phyloP scores from a whole-genome alignment of 1,140 invertebrate genomes.

The Panagrolaimus sp. region DNA sequence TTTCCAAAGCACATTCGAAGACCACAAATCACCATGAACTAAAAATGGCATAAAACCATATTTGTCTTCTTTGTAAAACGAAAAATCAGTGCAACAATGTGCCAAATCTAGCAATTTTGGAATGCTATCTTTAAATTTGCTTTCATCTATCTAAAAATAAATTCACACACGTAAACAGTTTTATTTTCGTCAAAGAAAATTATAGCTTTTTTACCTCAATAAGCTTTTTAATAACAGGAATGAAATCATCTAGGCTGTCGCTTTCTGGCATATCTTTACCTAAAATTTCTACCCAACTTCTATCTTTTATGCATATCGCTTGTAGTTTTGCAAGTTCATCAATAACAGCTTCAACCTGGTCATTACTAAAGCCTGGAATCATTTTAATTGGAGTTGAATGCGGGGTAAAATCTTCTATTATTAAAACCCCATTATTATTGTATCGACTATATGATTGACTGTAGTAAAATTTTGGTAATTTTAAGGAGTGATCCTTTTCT shows the following conservation, averaged over 20 bases:
- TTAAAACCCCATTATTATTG: conserved; percentile 39
- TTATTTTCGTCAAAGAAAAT: conserved; percentile 10
- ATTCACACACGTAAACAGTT: neutral
- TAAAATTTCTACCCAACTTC: conserved; percentile 26
- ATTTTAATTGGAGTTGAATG: conserved; percentile 23
- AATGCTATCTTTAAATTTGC: conserved; percentile 31
- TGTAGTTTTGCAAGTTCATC: conserved; percentile 35
- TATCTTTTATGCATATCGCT: conserved; percentile 32
- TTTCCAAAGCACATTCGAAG: conserved; percentile 43
- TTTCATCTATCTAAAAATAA: conserved; percentile 43
- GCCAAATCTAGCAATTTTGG: conserved; percentile 12
- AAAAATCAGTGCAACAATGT: no score
- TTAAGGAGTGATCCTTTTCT: neutral
- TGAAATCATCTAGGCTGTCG: no score
- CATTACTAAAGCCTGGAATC: conserved; percentile 40
- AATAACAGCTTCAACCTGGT: conserved; percentile 37
- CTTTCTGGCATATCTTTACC: no score
- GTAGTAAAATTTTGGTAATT: conserved; percentile 42
- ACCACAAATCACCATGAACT: conserved; percentile 45
- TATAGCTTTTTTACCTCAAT: conserved; percentile 2
- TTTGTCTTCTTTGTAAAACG: conserved; percentile 21
- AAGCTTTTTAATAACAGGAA: neutral
- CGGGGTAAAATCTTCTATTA: conserved; percentile 42
- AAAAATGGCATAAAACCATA: conserved; percentile 37
- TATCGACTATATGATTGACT: conserved; percentile 31